Evolutionary conservation across 2,797 vertebrate genomes (phyloP).

Genomic region (Heteromormyrus szaboi): DNA sequence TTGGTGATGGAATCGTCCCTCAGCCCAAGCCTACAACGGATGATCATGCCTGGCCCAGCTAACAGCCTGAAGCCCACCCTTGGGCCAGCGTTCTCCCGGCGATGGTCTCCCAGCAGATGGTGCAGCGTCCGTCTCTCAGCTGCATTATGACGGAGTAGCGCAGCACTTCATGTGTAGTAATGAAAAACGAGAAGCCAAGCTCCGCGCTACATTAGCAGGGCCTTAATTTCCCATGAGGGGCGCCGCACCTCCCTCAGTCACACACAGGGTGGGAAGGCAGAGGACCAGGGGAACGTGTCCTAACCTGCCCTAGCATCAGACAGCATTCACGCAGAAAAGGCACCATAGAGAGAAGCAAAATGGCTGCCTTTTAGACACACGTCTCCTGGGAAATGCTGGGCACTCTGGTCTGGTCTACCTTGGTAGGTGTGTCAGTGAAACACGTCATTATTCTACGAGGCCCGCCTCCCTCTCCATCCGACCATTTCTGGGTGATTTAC

Average conservation of each 20-base stretch:
- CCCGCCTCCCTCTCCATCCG: background rate
- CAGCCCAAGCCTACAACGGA: background rate
- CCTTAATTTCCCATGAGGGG: background rate
- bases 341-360: background rate
- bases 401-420: background rate
- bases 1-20: background rate
- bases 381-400: background rate
- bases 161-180: background rate
- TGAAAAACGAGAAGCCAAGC: background rate
- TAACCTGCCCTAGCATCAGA: background rate
- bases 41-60: background rate
- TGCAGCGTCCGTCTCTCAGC: background rate
- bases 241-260: background rate
- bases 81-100: background rate
- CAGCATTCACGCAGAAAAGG: background rate
- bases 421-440: background rate
- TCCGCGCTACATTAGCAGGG: background rate
- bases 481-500: slow-evolving; percentile 22
- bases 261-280: background rate
- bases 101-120: background rate
- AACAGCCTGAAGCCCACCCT: background rate
- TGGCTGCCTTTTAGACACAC: background rate
- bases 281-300: background rate
- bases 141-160: background rate
- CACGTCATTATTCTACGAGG: background rate